Evolutionary conservation across 2,888 invertebrate species (phyloP).

Genomic region (Parnassius smintheus): DNA sequence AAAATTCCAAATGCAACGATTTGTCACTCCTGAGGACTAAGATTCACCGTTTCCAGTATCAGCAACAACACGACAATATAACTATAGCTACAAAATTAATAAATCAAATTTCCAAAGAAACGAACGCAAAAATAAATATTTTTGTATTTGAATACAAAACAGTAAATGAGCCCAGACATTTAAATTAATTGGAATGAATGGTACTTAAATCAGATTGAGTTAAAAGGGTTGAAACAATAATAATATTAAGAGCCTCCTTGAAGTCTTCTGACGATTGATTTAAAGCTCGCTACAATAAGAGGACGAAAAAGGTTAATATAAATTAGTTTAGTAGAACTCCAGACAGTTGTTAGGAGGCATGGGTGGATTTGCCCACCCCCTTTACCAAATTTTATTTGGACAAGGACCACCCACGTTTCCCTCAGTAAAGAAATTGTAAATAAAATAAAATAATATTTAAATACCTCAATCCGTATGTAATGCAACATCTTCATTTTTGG

Average conservation of each 20-base stretch:
- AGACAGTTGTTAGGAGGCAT: conserved; percentile 14
- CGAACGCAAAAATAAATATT: too few relatives aligned
- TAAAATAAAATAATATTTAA: conserved; percentile 23
- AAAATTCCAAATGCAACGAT: too few relatives aligned
- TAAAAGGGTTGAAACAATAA: background rate
- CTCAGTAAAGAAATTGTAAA: conserved; percentile 13
- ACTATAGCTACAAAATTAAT: too few relatives aligned
- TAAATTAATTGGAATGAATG: too few relatives aligned
- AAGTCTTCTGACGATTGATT: conserved; percentile 10
- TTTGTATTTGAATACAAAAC: too few relatives aligned
- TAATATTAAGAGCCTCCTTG: conserved; percentile 6
- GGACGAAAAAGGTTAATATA: conserved; percentile 32
- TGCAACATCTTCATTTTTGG: too few relatives aligned
- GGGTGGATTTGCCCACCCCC: conserved; percentile 19
- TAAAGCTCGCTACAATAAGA: conserved; percentile 27
- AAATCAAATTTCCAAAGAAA: too few relatives aligned
- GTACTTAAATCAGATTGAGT: too few relatives aligned
- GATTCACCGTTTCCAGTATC: too few relatives aligned
- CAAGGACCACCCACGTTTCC: conserved; percentile 10
- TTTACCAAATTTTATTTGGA: conserved; percentile 16
- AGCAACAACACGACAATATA: too few relatives aligned
- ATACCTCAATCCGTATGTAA: conserved; percentile 5
- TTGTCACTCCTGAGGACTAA: too few relatives aligned
- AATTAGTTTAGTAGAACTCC: conserved; percentile 24
- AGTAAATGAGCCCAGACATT: too few relatives aligned